Evolutionary conservation across 2,888 invertebrate genomes (phyloP).

Genomic region (Epistrophe eligans): DNA sequence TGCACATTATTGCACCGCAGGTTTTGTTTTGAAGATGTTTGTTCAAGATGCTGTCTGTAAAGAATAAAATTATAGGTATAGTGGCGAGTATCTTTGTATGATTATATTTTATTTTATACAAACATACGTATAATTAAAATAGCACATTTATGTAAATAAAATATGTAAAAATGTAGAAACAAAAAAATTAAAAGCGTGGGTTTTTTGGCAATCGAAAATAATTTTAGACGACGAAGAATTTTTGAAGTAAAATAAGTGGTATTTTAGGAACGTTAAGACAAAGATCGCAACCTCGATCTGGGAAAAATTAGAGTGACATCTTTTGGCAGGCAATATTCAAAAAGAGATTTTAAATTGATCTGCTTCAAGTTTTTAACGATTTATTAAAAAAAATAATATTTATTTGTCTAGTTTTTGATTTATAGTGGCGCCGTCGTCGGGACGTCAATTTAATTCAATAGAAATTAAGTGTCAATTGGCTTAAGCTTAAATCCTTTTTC

Average conservation of each 20-base stretch:
- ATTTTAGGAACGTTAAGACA: slow-evolving; percentile 22
- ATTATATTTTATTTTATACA: neutral
- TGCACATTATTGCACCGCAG: slow-evolving; percentile 44
- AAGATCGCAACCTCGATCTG: slow-evolving; percentile 15
- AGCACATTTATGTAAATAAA: neutral
- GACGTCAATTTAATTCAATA: neutral
- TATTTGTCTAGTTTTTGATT: neutral
- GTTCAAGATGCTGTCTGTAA: no score
- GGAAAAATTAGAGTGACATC: slow-evolving; percentile 8
- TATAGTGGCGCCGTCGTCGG: neutral
- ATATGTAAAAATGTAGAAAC: neutral
- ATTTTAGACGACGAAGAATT: neutral
- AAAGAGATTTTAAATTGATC: slow-evolving; percentile 4
- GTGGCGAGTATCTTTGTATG: neutral
- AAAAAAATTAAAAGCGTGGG: slow-evolving; percentile 4
- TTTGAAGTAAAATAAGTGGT: neutral
- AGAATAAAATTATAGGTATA: neutral
- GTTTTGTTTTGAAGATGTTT: neutral
- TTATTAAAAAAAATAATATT: neutral
- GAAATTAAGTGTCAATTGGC: neutral
- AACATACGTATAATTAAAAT: neutral
- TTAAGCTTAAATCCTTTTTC: no score
- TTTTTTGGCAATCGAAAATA: slow-evolving; percentile 23
- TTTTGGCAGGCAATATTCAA: neutral
- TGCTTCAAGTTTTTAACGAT: no score